Evolutionary conservation across 1,140 invertebrate species (phyloP).

Genomic region (Brachionus rotundiformis): DNA sequence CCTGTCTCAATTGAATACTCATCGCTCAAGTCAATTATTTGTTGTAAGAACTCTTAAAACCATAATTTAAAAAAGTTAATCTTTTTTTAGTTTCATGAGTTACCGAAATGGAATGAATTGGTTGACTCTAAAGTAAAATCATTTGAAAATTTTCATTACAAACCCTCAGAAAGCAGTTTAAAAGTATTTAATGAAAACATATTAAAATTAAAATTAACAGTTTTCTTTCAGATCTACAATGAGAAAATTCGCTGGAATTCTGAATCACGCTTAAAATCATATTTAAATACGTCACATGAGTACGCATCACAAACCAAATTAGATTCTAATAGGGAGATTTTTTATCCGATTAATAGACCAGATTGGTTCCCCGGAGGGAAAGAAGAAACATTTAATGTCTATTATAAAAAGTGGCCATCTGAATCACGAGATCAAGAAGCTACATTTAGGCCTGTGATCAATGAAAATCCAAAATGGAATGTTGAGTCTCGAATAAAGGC

Average conservation of each 20-base stretch:
- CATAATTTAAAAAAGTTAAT: background rate
- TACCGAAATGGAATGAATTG: constrained; percentile 44
- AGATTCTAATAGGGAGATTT: background rate
- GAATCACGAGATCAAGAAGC: background rate
- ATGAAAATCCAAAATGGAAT: constrained; percentile 37
- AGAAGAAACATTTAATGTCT: constrained; percentile 35
- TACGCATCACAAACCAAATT: background rate
- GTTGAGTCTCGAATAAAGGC: constrained; percentile 31
- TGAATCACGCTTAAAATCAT: constrained; percentile 39
- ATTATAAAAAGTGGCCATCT: constrained; percentile 32
- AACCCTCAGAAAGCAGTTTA: constrained; percentile 30
- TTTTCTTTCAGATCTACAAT: constrained; percentile 23
- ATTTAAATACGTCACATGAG: background rate
- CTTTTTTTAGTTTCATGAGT: constrained; percentile 21
- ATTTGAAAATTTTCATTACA: constrained; percentile 47
- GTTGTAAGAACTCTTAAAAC: background rate
- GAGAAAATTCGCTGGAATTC: constrained; percentile 51
- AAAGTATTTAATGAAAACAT: background rate
- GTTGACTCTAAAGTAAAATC: constrained; percentile 46
- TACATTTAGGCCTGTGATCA: background rate
- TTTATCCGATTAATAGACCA: background rate
- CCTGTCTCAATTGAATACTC: constrained; percentile 33
- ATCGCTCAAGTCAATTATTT: constrained; percentile 13
- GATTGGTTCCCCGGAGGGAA: constrained; percentile 32
- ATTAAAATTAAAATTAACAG: background rate